phyloP scores from a whole-genome alignment of 2,113 vertebrate species.

The Nesoenas mayeri region DNA sequence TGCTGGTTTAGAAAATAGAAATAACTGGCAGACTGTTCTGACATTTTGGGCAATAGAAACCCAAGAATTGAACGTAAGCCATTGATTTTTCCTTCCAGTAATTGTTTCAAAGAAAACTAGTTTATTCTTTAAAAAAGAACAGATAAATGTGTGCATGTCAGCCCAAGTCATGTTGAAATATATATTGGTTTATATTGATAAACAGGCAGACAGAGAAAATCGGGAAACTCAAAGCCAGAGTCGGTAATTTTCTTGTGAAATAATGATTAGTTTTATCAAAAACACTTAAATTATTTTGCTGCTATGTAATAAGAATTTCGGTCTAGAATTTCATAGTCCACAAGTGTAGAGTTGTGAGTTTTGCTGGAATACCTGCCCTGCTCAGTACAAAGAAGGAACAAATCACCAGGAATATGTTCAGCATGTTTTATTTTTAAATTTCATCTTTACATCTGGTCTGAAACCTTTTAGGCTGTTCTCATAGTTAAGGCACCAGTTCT shows the following conservation, averaged over 20 bases:
- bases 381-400: background rate
- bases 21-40: background rate
- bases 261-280: constrained; percentile 2
- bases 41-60: background rate
- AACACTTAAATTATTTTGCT: background rate
- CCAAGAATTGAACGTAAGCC: background rate
- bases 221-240: background rate
- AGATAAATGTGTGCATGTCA: background rate
- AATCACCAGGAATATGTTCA: background rate
- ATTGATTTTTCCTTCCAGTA: constrained; percentile 18
- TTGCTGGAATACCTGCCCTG: background rate
- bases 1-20: background rate
- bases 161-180: background rate
- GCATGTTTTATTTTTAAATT: background rate
- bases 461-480: background rate
- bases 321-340: background rate
- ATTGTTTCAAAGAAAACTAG: background rate
- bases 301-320: background rate
- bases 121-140: background rate
- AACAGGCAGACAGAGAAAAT: background rate
- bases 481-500: background rate
- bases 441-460: background rate
- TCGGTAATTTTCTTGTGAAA: constrained; percentile 6
- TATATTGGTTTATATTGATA: background rate
- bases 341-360: background rate